Percentiles rank a stretch among this genome's conserved stretches.
phyloP scores from a whole-genome alignment of 2,113 vertebrate genomes.

The Ellobius talpinus region DNA sequence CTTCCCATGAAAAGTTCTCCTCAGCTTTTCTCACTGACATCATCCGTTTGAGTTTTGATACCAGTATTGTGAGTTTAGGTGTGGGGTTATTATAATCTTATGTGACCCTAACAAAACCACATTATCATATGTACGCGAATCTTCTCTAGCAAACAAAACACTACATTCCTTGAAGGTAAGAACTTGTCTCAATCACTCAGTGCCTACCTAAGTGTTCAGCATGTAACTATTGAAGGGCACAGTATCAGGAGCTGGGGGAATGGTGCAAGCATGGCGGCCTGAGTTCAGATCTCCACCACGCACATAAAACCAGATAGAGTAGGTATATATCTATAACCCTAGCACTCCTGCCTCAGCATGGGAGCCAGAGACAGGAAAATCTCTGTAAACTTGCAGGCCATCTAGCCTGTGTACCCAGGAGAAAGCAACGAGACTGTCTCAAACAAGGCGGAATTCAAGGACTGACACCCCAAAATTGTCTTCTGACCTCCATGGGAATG shows the following conservation, averaged over 20 bases:
- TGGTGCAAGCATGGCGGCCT: too few species aligned
- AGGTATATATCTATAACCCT: too few species aligned
- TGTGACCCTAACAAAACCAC: background rate
- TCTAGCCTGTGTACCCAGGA: background rate
- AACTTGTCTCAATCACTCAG: background rate
- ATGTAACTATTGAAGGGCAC: constrained; percentile 4
- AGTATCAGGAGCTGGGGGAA: too few species aligned
- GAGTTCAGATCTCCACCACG: background rate
- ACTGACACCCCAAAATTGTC: background rate
- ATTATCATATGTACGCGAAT: background rate
- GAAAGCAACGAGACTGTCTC: background rate
- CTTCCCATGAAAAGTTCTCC: background rate
- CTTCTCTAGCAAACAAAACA: background rate
- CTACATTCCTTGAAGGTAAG: background rate
- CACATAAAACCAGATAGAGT: background rate
- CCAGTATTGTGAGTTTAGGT: background rate
- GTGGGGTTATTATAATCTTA: background rate
- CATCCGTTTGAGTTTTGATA: constrained; percentile 41
- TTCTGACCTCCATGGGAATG: background rate
- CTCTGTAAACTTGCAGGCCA: background rate
- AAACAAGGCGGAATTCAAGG: background rate
- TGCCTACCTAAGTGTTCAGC: constrained; percentile 1
- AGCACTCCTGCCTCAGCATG: background rate
- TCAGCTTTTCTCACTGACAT: constrained; percentile 1
- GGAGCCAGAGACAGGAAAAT: background rate